Base-by-base conservation (phyloP, 2,113 vertebrate genomes). In the Sprattus sprattus region DNA sequence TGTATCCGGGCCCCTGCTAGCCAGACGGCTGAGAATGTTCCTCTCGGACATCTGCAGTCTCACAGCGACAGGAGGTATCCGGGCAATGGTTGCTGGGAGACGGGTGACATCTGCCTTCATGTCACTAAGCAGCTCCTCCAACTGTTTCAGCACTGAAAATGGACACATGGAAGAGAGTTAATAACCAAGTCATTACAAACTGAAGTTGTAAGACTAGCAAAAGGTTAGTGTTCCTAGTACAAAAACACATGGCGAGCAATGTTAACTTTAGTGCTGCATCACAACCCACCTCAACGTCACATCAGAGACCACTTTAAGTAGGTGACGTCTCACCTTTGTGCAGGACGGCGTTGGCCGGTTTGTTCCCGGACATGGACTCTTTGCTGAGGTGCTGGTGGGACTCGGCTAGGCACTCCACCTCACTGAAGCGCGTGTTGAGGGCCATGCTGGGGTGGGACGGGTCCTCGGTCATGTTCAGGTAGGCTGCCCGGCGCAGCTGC, bases 41-140 rank as follows among this genome's bases (percentile, higher is more conserved):
- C 98, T 96, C 93, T 99, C 98, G 0, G 98, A 99, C 98, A 99
- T 99, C 93, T 99, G 97, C 83, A 99, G 95, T 80, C 97, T 95
- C 88, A 98, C 97, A 0, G 98, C 97, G 64, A 99, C 98, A 0
- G 98, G 98, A 0, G 98, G 98, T 90, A 99, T 99, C 83, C 98
- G 95, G 88, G 98, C 97, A 49, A 99, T 99, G 44, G 98, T 99
- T 81, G 98, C 97, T 0, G 98, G 98, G 86, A 99, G 94, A 54
- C 98, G 96, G 1, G 98, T 99, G 87, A 99, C 98, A 81, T 99
- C 98, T 0, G 98, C 98, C 93, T 99, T 99, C 98, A 99, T 99
- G 93, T 99, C 98, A 88, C 98, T 99, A 87, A 99, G 91, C 87
- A 99, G 93, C 93, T 99, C 98, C 92, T 99, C 98, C 93, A 99